These are phyloP conservation scores for Tokudaia tokunoshimensis DNA, from an alignment of 2,797 vertebrate genomes.

Conservation along the genomic window DNA sequence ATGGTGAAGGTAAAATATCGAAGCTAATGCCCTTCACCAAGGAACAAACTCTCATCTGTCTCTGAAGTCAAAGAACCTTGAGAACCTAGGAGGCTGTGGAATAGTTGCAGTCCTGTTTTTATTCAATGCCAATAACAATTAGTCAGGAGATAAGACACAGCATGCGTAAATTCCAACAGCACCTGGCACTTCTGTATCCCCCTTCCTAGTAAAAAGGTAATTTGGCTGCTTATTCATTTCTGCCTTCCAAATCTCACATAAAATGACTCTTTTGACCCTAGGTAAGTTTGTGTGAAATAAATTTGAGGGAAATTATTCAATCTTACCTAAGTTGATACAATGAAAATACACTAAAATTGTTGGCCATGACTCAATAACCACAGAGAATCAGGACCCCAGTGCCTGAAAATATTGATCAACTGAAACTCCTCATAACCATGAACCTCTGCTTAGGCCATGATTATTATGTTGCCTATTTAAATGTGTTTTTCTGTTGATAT, in stretches of 20 bases:
- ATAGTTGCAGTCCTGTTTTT: not conserved
- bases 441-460: not conserved
- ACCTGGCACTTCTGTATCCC: not conserved
- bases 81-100: not conserved
- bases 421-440: not conserved
- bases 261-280: conserved; percentile 40
- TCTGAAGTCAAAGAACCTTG: not conserved
- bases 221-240: conserved; percentile 43
- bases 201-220: conserved; percentile 36
- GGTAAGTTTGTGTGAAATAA: not conserved
- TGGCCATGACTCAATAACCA: not conserved
- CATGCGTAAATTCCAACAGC: not conserved
- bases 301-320: not conserved
- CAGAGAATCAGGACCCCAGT: not conserved
- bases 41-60: not conserved
- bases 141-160: conserved; percentile 2
- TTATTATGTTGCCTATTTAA: not conserved
- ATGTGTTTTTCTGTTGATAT: not conserved
- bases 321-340: not conserved
- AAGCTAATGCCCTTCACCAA: not conserved
- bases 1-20: not conserved
- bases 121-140: not conserved
- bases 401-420: not conserved
- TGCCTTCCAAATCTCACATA: not conserved
- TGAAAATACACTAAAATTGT: not conserved